phyloP scores from a whole-genome alignment of 2,888 invertebrate species.

The Nyleta sp. region DNA sequence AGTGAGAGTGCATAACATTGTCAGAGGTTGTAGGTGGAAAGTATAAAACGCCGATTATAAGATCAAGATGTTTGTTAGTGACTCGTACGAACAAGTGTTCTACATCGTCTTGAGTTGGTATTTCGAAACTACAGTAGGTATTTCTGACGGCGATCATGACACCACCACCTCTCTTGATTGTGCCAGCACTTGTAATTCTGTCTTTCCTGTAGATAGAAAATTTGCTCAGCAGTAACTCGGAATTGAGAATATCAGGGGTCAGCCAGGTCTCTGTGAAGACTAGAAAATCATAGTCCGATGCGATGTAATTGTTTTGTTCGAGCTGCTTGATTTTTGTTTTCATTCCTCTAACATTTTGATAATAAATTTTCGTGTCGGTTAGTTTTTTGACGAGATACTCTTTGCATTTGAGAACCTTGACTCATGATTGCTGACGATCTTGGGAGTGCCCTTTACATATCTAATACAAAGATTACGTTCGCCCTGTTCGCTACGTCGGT shows the following conservation, averaged over 20 bases:
- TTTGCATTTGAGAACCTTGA: too few relatives aligned
- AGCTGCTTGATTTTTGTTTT: not conserved
- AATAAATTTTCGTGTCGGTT: constrained; percentile 4
- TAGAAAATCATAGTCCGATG: not conserved
- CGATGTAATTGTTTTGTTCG: not conserved
- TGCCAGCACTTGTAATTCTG: not conserved
- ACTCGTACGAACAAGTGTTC: constrained; percentile 9
- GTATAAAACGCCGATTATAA: not conserved
- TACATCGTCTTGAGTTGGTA: not conserved
- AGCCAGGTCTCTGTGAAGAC: constrained; percentile 5
- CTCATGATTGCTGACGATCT: too few relatives aligned
- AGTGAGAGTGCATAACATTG: too few relatives aligned
- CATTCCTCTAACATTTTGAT: constrained; percentile 2
- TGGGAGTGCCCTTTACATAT: too few relatives aligned
- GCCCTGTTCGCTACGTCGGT: too few relatives aligned
- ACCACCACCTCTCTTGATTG: not conserved
- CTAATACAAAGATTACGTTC: too few relatives aligned
- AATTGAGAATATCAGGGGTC: not conserved
- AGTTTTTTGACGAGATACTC: too few relatives aligned
- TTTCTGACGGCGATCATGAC: not conserved
- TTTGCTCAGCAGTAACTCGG: not conserved
- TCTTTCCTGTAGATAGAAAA: constrained; percentile 4
- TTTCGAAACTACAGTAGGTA: not conserved
- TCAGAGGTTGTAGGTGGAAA: constrained; percentile 5
- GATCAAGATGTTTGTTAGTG: not conserved